Evolutionary conservation across 1,140 invertebrate genomes (phyloP).

Genomic region (Panagrolaimus sp.): DNA sequence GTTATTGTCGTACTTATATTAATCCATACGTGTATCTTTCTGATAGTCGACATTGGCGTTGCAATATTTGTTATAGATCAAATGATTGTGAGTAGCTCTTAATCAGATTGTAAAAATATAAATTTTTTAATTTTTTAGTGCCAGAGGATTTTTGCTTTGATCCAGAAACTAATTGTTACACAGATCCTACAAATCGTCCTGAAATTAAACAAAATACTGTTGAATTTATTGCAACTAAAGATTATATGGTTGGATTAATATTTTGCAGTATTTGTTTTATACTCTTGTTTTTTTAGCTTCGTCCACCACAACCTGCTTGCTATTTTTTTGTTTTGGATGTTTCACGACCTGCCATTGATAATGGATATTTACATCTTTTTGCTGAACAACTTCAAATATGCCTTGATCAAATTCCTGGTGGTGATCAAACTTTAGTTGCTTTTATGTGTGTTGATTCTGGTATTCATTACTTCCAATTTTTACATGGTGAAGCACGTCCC

Average conservation of each 20-base stretch:
- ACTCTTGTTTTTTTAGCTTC: background rate
- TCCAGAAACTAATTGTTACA: conserved; percentile 78
- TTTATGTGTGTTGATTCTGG: conserved; percentile 86
- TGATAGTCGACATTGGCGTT: conserved; percentile 93
- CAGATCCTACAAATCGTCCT: conserved; percentile 83
- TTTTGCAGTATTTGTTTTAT: background rate
- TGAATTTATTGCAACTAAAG: conserved; percentile 94
- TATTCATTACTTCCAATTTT: conserved; percentile 88
- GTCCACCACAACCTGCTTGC: conserved; percentile 82
- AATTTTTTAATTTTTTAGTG: conserved; percentile 70
- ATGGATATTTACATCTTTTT: conserved; percentile 79
- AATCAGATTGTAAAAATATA: no score
- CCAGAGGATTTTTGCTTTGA: conserved; percentile 97
- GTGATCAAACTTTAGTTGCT: conserved; percentile 81
- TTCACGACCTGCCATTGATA: conserved; percentile 79
- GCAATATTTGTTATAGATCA: conserved; percentile 90
- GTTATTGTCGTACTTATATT: conserved; percentile 92
- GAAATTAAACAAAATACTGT: conserved; percentile 93
- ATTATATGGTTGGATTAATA: conserved; percentile 76
- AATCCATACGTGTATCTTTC: conserved; percentile 98
- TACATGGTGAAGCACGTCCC: conserved; percentile 76
- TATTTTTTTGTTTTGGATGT: conserved; percentile 94
- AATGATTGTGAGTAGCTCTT: conserved; percentile 85
- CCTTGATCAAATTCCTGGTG: conserved; percentile 82
- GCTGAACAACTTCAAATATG: conserved; percentile 76